These are phyloP conservation scores for Platichthys flesus DNA, from an alignment of 2,113 vertebrate species.

Conservation along the genomic window DNA sequence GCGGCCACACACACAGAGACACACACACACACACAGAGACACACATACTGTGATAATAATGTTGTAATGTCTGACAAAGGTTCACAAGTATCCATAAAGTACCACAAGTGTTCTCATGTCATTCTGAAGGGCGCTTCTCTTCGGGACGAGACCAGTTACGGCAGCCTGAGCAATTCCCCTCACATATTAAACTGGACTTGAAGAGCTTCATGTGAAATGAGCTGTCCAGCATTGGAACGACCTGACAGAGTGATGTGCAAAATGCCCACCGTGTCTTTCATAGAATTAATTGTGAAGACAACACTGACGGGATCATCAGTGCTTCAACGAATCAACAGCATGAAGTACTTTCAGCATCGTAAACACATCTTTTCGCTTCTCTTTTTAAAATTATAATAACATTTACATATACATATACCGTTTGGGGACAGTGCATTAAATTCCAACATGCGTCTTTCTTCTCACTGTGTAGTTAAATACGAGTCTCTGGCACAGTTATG, in stretches of 20 bases:
- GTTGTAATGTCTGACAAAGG: conserved; percentile 16
- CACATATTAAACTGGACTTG: conserved; percentile 30
- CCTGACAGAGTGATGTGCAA: background rate
- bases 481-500: background rate
- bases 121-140: conserved; percentile 18
- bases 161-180: background rate
- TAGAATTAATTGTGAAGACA: background rate
- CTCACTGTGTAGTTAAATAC: background rate
- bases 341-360: no score
- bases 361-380: no score
- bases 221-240: conserved; percentile 1
- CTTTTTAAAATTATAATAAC: no score
- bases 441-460: background rate
- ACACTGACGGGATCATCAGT: background rate
- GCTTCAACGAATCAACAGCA: no score
- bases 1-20: background rate
- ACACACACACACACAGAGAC: conserved; percentile 4
- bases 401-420: no score
- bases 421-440: no score
- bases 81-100: conserved; percentile 26
- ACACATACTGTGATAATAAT: conserved; percentile 31
- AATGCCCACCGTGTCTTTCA: background rate
- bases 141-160: background rate
- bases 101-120: conserved; percentile 16
- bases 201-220: conserved; percentile 31